phyloP scores from a whole-genome alignment of 2,797 vertebrate genomes.

The Mycteria americana region DNA sequence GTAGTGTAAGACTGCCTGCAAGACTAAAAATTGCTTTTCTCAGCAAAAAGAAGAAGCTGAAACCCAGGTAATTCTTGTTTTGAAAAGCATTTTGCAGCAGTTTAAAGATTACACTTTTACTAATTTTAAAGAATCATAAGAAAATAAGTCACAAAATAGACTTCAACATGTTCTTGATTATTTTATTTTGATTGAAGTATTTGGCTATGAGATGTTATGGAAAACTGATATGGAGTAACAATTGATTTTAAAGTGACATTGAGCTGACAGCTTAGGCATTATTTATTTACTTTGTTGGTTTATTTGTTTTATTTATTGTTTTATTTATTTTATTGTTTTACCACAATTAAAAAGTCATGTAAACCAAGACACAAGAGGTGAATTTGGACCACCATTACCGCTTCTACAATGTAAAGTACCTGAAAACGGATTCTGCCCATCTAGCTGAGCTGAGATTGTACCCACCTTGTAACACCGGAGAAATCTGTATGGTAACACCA shows the following conservation, averaged over 20 bases:
- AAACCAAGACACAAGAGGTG: background rate
- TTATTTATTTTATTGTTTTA: background rate
- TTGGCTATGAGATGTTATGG: background rate
- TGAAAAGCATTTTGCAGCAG: background rate
- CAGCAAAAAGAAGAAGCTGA: background rate
- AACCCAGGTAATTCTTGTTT: background rate
- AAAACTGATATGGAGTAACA: background rate
- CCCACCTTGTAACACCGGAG: background rate
- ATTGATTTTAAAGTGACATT: background rate
- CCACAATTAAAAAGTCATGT: background rate
- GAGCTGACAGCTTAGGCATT: background rate
- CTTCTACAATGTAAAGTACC: background rate
- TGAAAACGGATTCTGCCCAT: background rate
- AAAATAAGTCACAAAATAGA: background rate
- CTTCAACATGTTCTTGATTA: background rate
- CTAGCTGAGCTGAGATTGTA: background rate
- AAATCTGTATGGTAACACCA: rapidly evolving
- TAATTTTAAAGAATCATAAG: background rate
- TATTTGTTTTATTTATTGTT: background rate
- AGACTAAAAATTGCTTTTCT: background rate
- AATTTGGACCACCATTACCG: background rate
- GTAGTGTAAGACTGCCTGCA: background rate
- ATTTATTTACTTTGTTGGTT: background rate
- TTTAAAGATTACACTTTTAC: background rate
- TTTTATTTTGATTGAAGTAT: background rate